phyloP scores from a whole-genome alignment of 2,113 vertebrate species.

The Myotis davidii region DNA sequence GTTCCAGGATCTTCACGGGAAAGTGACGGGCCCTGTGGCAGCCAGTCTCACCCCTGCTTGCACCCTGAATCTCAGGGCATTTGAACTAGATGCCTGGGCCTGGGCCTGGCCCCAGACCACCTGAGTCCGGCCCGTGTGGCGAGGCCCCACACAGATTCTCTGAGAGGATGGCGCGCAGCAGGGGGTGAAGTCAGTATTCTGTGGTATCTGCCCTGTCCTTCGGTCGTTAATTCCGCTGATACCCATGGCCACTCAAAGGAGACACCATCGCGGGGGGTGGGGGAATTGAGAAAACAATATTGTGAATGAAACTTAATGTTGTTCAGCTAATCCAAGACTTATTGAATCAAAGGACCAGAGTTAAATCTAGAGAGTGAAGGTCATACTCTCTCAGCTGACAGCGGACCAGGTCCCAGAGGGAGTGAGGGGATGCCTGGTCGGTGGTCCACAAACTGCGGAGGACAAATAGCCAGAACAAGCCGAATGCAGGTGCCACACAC shows the following conservation, averaged over 20 bases:
- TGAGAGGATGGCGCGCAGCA: background rate
- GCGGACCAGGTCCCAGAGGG: background rate
- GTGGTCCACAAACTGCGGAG: background rate
- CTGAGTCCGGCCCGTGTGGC: background rate
- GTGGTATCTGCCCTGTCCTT: background rate
- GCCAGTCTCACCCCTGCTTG: background rate
- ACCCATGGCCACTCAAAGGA: background rate
- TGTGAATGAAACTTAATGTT: background rate
- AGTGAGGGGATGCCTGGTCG: background rate
- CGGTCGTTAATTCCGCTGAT: background rate
- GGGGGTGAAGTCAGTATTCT: background rate
- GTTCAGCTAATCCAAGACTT: background rate
- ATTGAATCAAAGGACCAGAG: background rate
- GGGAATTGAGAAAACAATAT: background rate
- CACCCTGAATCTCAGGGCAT: background rate
- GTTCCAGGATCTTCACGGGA: background rate
- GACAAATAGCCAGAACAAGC: background rate
- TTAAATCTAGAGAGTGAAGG: background rate
- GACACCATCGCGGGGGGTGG: fast-evolving
- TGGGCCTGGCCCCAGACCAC: background rate
- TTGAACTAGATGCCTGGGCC: background rate
- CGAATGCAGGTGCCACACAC: background rate
- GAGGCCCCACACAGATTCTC: background rate
- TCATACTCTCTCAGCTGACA: background rate
- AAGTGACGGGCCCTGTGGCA: background rate